Evolutionary conservation across 2,797 vertebrate species (phyloP), one percentile per base, ranked within the genome.

Genomic region (Alauda arvensis): DNA sequence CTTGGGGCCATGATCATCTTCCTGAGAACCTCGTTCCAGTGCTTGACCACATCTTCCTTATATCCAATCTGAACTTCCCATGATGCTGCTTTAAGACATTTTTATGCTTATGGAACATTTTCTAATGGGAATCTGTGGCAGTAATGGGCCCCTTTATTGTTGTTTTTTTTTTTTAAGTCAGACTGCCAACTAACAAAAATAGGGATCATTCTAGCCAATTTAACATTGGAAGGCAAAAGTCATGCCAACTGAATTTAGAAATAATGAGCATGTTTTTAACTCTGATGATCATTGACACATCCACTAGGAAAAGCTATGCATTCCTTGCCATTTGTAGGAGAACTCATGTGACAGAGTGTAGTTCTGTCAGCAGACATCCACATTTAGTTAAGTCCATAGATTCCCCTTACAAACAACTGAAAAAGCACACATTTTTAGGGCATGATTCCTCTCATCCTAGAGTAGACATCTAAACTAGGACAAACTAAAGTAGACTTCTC

Each of bases 361-460:
- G 65, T 42, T 31, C 42, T 76, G 49, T 62, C 14, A 42, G 39
- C 7, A 70, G 67, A 65, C 43, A 70, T 42, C 14, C 28, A 70
- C 46, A 53, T 78, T 76, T 77, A 76, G 68, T 46, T 70, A 89
- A 57, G 25, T 53, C 31, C 51, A 63, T 42, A 82, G 59, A 76
- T 59, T 86, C 72, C 21, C 55, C 45, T 59, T 39, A 57, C 12
- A 69, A 61, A 56, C 9, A 72, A 70, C 49, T 10, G 61, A 67
- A 43, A 92, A 94, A 85, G 21, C 14, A 53, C 24, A 66, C 61
- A 74, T 65, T 86, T 95, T 74, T 81, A 85, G 57, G 53, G 49
- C 0, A 0, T 77, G 83, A 93, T 86, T 86, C 65, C 85, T 72
- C 43, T 72, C 52, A 60, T 78, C 24, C 26, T 72, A 69, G 56